Evolutionary conservation across 2,888 invertebrate species (phyloP).

Genomic region (Graphium colonna): DNA sequence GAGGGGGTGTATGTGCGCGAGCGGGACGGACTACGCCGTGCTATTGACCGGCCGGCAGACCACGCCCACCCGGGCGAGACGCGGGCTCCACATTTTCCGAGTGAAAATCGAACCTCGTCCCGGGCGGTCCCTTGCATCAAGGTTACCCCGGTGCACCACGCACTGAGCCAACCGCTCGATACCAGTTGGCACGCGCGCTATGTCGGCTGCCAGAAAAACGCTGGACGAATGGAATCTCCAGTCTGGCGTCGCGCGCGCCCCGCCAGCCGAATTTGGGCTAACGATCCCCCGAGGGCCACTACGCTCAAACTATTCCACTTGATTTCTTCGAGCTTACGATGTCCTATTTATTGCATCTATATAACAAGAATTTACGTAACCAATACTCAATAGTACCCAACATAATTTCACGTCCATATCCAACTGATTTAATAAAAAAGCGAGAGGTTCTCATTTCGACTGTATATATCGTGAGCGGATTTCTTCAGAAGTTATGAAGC

Average conservation of each 20-base stretch:
- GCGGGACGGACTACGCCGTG: slow-evolving; percentile 50
- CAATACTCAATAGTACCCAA: too few species aligned
- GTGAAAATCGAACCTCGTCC: slow-evolving; percentile 78
- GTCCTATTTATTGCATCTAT: slow-evolving; percentile 7
- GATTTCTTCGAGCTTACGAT: slow-evolving; percentile 11
- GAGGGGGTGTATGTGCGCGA: slow-evolving; percentile 54
- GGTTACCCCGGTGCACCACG: slow-evolving; percentile 61
- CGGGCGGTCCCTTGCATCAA: slow-evolving; percentile 71
- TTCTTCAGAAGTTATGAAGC: too few species aligned
- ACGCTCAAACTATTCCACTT: slow-evolving; percentile 20
- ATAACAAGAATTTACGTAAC: slow-evolving; percentile 7
- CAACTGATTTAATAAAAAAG: too few species aligned
- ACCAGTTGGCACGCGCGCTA: slow-evolving; percentile 66
- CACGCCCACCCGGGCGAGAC: slow-evolving; percentile 79
- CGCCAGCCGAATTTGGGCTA: slow-evolving; percentile 17
- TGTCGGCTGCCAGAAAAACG: slow-evolving; percentile 68
- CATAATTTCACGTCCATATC: too few species aligned
- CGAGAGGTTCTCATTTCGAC: too few species aligned
- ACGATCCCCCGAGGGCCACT: slow-evolving; percentile 22
- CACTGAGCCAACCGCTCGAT: slow-evolving; percentile 58
- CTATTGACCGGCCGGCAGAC: slow-evolving; percentile 78
- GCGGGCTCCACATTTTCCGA: slow-evolving; percentile 73
- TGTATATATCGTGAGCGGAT: too few species aligned
- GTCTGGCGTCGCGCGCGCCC: slow-evolving; percentile 9
- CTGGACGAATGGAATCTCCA: slow-evolving; percentile 42